phyloP scores from a whole-genome alignment of 2,797 vertebrate genomes.

The Pipistrellus pipistrellus region DNA sequence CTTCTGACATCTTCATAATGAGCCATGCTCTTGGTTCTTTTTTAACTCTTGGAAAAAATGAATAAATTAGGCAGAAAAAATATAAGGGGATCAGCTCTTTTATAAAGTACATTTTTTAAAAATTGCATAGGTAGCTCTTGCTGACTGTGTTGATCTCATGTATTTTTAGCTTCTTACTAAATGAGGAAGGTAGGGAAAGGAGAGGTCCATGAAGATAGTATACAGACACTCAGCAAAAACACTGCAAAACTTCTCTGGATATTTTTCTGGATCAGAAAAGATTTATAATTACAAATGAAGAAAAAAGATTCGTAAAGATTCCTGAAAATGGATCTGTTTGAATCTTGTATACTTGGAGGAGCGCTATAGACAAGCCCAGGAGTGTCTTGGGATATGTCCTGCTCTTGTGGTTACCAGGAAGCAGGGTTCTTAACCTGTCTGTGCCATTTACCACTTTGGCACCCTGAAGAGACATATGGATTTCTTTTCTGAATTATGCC shows the following conservation, averaged over 20 bases:
- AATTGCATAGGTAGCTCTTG: background rate
- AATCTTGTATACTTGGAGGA: background rate
- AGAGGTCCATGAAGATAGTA: background rate
- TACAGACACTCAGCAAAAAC: background rate
- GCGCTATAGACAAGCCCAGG: background rate
- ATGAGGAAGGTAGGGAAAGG: background rate
- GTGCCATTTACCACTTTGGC: background rate
- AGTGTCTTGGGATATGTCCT: background rate
- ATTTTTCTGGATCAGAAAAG: background rate
- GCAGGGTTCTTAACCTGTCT: background rate
- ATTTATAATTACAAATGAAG: background rate
- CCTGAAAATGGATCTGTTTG: background rate
- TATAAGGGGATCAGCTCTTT: background rate
- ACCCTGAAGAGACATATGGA: background rate
- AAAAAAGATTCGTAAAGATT: background rate
- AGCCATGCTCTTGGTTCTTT: background rate
- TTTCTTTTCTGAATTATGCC: background rate
- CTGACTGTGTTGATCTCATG: background rate
- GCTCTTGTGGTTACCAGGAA: background rate
- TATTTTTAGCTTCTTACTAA: slow-evolving; percentile 26
- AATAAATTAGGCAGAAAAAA: background rate
- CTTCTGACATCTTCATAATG: background rate
- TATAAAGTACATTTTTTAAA: background rate
- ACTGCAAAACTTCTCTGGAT: background rate
- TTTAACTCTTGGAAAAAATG: background rate